These are phyloP conservation scores for Syrrhaptes paradoxus DNA, from an alignment of 2,113 vertebrate species.

Conservation along the genomic window DNA sequence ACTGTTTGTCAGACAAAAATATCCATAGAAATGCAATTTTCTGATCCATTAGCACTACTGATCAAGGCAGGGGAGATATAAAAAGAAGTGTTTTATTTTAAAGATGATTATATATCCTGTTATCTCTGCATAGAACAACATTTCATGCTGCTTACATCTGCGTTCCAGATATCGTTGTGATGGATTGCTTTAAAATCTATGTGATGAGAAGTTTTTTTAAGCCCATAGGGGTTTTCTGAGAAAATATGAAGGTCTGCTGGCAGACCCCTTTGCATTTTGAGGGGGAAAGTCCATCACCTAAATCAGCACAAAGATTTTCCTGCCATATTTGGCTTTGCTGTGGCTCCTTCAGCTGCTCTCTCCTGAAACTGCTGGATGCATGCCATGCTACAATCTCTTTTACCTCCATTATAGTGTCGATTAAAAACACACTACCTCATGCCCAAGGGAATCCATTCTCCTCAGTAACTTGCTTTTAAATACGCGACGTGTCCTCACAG, in stretches of 20 bases:
- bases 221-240: not conserved
- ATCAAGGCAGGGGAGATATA: not conserved
- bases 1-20: not conserved
- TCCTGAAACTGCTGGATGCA: not conserved
- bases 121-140: not conserved
- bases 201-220: slow-evolving; percentile 20
- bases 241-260: slow-evolving; percentile 42
- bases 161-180: not conserved
- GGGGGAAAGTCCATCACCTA: not conserved
- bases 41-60: not conserved
- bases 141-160: slow-evolving; percentile 47
- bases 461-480: not conserved
- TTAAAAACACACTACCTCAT: slow-evolving; percentile 17
- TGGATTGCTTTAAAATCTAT: slow-evolving; percentile 8
- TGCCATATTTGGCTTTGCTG: slow-evolving; percentile 43
- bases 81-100: not conserved
- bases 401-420: not conserved
- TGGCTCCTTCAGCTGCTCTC: not conserved
- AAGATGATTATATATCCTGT: slow-evolving; percentile 3
- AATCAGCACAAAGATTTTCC: slow-evolving; percentile 22
- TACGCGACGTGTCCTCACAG: not conserved
- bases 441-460: not conserved
- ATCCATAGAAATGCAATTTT: not conserved
- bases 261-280: not conserved
- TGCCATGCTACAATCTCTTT: not conserved